Base-by-base conservation (phyloP, 2,888 invertebrate genomes). In the Drosophila bunnanda region DNA sequence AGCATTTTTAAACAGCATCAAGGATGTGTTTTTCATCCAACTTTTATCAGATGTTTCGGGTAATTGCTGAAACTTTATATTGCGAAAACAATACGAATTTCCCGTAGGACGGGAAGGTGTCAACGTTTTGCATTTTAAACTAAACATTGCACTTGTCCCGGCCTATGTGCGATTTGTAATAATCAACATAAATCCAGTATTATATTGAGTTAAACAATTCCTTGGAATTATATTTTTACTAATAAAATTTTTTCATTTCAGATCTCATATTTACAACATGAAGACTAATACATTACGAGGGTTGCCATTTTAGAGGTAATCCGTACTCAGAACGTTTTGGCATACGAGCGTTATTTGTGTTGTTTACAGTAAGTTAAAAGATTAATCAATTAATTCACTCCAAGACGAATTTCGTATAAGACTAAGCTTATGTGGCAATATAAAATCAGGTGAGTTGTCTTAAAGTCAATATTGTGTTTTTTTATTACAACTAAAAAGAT, bases 121-220 rank as follows among this genome's bases (percentile, higher is more conserved):
- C 92, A 92, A 92, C 91, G 92, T 92, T 92, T 87, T 87, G 77
- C 81, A 58, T 70, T 79, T 79, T 88, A 82, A 79, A 79, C 91
- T 91, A 89, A 94, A 94, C 94, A 94, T 94, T 94, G 94, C 94
- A 94, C 94, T 94, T 94, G 94, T 94, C 94, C 94, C 94, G 94
- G 94, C 94, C 94, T 94, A 94, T 94, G 88, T 91, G 93, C 92
- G 91, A 72, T 90, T 79, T 88, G 41, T 68, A 43, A 74, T 48
- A 53, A 75, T 50, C 54, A 72, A 50, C 58, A 20, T 32, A 20
- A 44, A 32, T 12, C 7, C 5, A 7, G 13, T 17, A 4, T 28
- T 7, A 25, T 25, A 25, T 4, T 25, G 2, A 25, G 2, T 25
- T 25, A 4, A 25, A 25, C 2, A 25, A 25, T 2, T 25, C 25